Percentiles rank a stretch among this genome's conserved stretches.
Evolutionary conservation across 2,888 invertebrate species (phyloP).

Genomic region (Torymus aiolomorphi): DNA sequence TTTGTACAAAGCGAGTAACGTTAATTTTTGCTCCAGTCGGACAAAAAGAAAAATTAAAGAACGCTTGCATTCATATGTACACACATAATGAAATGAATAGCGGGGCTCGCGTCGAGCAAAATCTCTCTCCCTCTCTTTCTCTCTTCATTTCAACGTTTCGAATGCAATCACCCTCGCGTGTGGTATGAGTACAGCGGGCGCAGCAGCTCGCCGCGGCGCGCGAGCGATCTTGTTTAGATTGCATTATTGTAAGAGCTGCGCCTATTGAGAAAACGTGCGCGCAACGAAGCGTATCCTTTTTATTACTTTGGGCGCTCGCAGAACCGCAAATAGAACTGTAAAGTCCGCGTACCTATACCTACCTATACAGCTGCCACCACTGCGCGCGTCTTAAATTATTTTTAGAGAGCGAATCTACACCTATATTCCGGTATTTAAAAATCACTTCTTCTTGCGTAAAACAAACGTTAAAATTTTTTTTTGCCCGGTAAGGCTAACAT

Average conservation of each 20-base stretch:
- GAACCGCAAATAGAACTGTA: conserved; percentile 48
- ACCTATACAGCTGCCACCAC: conserved; percentile 24
- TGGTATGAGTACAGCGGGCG: too few species aligned
- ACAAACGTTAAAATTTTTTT: neutral
- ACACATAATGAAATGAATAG: conserved; percentile 15
- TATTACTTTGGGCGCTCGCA: conserved; percentile 40
- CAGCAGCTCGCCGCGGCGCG: conserved; percentile 10
- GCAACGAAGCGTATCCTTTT: conserved; percentile 50
- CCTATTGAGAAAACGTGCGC: conserved; percentile 44
- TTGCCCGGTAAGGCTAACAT: too few species aligned
- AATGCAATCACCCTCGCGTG: conserved; percentile 29
- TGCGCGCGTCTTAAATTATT: neutral
- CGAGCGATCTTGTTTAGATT: conserved; percentile 55
- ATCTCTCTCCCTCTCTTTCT: neutral
- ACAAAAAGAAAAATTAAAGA: neutral
- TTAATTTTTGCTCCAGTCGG: neutral
- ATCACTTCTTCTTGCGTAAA: neutral
- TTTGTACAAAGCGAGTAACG: too few species aligned
- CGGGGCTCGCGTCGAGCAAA: neutral
- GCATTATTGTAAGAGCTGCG: conserved; percentile 49
- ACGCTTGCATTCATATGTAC: neutral
- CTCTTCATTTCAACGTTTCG: conserved; percentile 34
- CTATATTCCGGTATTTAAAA: neutral
- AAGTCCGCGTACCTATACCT: neutral
- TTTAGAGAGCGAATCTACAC: neutral